Conservation (phyloP, 2,797 vertebrate species). For the Sebastes diploproa region DNA sequence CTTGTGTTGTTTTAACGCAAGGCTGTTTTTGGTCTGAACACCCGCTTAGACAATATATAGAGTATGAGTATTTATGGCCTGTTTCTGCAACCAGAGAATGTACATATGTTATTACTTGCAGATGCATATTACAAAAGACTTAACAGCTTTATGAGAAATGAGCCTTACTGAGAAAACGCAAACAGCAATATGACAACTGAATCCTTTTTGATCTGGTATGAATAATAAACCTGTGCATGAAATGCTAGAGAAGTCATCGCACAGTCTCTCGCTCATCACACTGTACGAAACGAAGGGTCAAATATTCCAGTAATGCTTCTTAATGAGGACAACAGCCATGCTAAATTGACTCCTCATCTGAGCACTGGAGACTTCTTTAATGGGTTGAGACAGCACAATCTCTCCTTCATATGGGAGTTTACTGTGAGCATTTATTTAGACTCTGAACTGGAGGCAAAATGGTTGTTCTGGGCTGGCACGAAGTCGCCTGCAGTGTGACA, state of each 20-base stretch:
- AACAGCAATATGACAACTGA: constrained; percentile 47
- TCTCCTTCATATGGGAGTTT: constrained; percentile 50
- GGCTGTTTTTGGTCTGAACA: not conserved
- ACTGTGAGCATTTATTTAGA: constrained; percentile 61
- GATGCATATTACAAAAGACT: constrained; percentile 20
- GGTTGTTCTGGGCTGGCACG: constrained; percentile 62
- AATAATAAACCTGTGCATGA: constrained; percentile 41
- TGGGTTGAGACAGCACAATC: constrained; percentile 37
- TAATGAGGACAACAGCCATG: constrained; percentile 58
- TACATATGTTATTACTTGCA: constrained; percentile 27
- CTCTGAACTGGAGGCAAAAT: constrained; percentile 73
- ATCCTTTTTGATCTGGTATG: constrained; percentile 31
- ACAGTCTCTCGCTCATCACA: constrained; percentile 33
- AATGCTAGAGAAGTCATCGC: constrained; percentile 11
- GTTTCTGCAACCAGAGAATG: not conserved
- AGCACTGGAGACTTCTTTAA: constrained; percentile 53
- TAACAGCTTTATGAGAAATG: constrained; percentile 28
- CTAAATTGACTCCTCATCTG: constrained; percentile 48
- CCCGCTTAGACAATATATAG: not conserved
- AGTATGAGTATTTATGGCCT: not conserved
- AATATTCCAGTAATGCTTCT: constrained; percentile 39
- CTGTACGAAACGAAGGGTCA: constrained; percentile 41
- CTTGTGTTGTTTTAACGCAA: not conserved
- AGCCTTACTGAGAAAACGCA: constrained; percentile 32
- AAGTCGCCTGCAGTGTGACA: constrained; percentile 70